Conservation (phyloP, 1,140 invertebrate species). For the Solenopsis fugax region DNA sequence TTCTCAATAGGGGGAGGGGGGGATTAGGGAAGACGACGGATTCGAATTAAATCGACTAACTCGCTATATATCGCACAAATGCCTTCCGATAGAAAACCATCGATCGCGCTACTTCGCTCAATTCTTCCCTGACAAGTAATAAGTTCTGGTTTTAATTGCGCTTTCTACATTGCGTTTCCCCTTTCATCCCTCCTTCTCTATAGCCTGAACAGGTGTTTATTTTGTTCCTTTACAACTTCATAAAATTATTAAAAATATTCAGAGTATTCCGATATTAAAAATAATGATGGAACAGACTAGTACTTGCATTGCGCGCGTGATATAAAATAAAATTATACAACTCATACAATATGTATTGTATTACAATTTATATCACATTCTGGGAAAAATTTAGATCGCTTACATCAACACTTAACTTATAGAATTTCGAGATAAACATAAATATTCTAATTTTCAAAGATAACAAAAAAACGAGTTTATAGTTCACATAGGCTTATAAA, state of each 20-base stretch:
- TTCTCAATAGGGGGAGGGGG: constrained; percentile 13
- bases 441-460: not conserved
- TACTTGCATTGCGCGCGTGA: not conserved
- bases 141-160: constrained; percentile 9
- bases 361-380: not conserved
- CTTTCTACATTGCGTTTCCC: not conserved
- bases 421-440: not conserved
- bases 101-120: constrained; percentile 1
- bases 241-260: not conserved
- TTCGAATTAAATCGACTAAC: constrained; percentile 37
- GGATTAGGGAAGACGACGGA: not conserved
- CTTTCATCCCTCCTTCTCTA: not conserved
- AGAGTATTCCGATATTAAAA: not conserved
- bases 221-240: not conserved
- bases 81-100: not conserved
- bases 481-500: too few relatives aligned
- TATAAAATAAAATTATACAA: not conserved
- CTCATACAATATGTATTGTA: too few relatives aligned
- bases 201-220: too few relatives aligned
- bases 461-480: too few relatives aligned
- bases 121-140: not conserved
- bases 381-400: not conserved
- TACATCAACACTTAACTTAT: not conserved
- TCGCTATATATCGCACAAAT: constrained; percentile 21
- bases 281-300: not conserved